Percentiles rank a stretch among this genome's conserved stretches.
These are phyloP conservation scores for Morus bassanus DNA, from an alignment of 2,797 vertebrate genomes.

Conservation along the genomic window DNA sequence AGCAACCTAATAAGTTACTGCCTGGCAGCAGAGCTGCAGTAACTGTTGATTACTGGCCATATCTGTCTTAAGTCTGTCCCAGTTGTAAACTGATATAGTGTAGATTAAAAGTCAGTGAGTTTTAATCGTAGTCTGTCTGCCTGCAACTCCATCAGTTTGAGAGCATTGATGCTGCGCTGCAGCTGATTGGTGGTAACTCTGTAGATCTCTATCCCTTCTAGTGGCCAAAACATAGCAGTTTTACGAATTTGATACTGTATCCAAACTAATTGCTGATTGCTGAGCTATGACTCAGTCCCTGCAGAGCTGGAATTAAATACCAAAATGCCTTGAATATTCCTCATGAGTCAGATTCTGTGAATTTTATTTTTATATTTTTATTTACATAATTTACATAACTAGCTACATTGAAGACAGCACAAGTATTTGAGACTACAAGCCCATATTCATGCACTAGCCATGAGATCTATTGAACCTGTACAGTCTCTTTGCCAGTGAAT, in stretches of 20 bases:
- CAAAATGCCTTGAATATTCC: not conserved
- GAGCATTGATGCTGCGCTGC: not conserved
- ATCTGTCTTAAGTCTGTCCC: not conserved
- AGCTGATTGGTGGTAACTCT: not conserved
- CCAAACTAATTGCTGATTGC: not conserved
- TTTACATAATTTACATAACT: not conserved
- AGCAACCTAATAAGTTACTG: conserved; percentile 1
- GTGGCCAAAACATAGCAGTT: not conserved
- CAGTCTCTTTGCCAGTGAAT: not conserved
- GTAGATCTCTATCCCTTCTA: not conserved
- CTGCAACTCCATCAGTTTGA: not conserved
- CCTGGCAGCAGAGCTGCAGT: conserved; percentile 14
- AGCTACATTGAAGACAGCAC: not conserved
- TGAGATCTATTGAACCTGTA: not conserved
- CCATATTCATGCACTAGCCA: too few relatives aligned
- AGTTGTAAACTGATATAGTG: not conserved
- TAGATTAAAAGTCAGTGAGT: not conserved
- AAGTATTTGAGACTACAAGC: not conserved
- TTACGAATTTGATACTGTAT: not conserved
- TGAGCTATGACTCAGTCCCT: not conserved
- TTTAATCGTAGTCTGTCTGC: not conserved
- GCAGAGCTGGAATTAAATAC: not conserved
- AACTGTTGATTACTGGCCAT: not conserved
- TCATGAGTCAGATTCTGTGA: not conserved
- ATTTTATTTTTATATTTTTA: not conserved